Conservation (phyloP, 1,140 invertebrate genomes). For the Cotesia chilonis region DNA sequence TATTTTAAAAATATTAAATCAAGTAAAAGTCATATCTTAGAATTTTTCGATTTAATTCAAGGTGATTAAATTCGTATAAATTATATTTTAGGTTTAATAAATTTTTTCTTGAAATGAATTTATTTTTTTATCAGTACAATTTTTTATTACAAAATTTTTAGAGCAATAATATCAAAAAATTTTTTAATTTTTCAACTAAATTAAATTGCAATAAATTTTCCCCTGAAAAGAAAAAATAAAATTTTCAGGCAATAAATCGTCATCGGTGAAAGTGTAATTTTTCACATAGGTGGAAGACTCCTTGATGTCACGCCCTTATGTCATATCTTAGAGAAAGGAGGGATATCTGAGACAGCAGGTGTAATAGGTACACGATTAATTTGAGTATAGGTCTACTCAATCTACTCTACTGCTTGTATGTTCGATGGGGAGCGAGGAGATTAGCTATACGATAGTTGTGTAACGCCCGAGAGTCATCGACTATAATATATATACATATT, state of each 20-base stretch:
- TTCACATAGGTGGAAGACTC: background rate
- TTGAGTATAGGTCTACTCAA: slow-evolving; percentile 20
- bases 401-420: slow-evolving; percentile 28
- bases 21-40: no score
- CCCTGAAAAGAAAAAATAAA: no score
- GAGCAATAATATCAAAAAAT: no score
- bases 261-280: slow-evolving; percentile 1
- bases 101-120: no score
- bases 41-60: no score
- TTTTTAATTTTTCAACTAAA: no score
- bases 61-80: no score
- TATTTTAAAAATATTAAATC: no score
- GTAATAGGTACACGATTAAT: slow-evolving; percentile 38
- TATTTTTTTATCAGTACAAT: no score
- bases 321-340: slow-evolving; percentile 27
- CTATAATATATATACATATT: slow-evolving; percentile 1
- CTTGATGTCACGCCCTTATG: slow-evolving; percentile 40
- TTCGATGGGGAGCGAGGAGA: slow-evolving; percentile 37
- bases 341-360: slow-evolving; percentile 33
- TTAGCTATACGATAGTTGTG: slow-evolving; percentile 34
- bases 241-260: background rate
- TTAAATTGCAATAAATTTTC: no score
- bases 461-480: slow-evolving; percentile 20
- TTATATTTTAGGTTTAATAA: no score
- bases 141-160: no score